A percentile compares a stretch with the other conserved stretches of the same genome.
Conservation (phyloP, 2,797 vertebrate genomes). For the Leucoraja ocellata region DNA sequence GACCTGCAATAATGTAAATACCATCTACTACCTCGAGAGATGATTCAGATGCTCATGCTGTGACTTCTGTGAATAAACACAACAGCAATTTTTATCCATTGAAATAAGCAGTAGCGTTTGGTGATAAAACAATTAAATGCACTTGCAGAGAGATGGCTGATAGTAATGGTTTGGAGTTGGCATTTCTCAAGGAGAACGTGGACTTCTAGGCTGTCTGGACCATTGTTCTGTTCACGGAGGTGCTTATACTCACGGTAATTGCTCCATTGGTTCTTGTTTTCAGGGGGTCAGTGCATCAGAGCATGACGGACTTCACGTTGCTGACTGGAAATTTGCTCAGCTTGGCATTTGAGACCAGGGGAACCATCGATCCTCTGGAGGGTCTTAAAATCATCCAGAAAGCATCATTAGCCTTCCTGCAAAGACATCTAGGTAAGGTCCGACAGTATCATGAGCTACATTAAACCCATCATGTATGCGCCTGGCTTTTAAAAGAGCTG, state of each 20-base stretch:
- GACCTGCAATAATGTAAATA: too few relatives aligned
- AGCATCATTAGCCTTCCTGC: conserved; percentile 61
- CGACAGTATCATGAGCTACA: not conserved
- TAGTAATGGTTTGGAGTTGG: not conserved
- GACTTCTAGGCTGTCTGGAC: not conserved
- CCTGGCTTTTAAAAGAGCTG: not conserved
- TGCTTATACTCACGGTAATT: not conserved
- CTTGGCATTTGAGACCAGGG: conserved; percentile 46
- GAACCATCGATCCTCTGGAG: conserved; percentile 52
- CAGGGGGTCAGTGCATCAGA: conserved; percentile 59
- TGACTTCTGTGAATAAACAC: not conserved
- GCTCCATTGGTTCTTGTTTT: not conserved
- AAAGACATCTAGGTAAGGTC: conserved; percentile 59
- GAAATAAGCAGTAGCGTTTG: not conserved
- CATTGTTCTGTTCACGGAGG: not conserved
- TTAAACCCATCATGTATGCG: not conserved
- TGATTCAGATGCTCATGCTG: too few relatives aligned
- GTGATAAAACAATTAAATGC: not conserved
- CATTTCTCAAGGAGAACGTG: not conserved
- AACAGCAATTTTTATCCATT: not conserved
- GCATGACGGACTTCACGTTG: conserved; percentile 61
- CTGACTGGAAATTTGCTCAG: conserved; percentile 47
- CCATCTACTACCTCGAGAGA: not conserved
- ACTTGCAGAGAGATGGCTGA: not conserved
- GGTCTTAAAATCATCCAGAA: conserved; percentile 50